A percentile compares a stretch with the other conserved stretches of the same genome.
Evolutionary conservation across 1,140 invertebrate genomes (phyloP).

Genomic region (Heliconius himera): DNA sequence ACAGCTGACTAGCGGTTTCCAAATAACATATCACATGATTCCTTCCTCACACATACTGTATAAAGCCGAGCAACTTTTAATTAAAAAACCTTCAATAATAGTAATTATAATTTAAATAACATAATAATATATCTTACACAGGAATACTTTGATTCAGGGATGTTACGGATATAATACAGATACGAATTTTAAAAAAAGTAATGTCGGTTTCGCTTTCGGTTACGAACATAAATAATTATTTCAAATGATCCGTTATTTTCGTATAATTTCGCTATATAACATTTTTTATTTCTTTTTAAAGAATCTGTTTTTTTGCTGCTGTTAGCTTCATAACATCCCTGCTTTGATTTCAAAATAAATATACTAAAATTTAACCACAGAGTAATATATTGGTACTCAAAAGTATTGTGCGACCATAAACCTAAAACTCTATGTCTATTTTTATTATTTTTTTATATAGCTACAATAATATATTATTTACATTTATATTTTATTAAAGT

Average conservation of each 20-base stretch:
- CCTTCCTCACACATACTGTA: conserved; percentile 25
- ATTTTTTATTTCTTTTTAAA: too few species aligned
- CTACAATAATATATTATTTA: conserved; percentile 72
- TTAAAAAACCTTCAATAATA: conserved; percentile 22
- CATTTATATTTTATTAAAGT: conserved; percentile 56
- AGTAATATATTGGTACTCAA: not conserved
- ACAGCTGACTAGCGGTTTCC: conserved; percentile 77
- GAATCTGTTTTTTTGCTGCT: too few species aligned
- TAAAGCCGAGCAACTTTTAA: conserved; percentile 34
- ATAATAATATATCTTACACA: conserved; percentile 16
- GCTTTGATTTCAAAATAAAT: conserved; percentile 29
- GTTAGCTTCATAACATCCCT: too few species aligned
- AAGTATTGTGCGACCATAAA: conserved; percentile 71
- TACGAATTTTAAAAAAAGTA: too few species aligned
- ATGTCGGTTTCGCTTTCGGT: too few species aligned
- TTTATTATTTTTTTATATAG: conserved; percentile 62
- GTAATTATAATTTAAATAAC: conserved; percentile 22
- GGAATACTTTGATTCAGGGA: not conserved
- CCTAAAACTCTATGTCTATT: conserved; percentile 61
- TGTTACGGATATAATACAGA: too few species aligned
- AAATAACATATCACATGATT: conserved; percentile 71
- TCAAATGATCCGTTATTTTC: too few species aligned
- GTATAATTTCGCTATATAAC: too few species aligned
- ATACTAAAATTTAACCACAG: conserved; percentile 35
- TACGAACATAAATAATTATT: too few species aligned